Base-by-base conservation (phyloP, 2,113 vertebrate genomes). In the Pithys albifrons region DNA sequence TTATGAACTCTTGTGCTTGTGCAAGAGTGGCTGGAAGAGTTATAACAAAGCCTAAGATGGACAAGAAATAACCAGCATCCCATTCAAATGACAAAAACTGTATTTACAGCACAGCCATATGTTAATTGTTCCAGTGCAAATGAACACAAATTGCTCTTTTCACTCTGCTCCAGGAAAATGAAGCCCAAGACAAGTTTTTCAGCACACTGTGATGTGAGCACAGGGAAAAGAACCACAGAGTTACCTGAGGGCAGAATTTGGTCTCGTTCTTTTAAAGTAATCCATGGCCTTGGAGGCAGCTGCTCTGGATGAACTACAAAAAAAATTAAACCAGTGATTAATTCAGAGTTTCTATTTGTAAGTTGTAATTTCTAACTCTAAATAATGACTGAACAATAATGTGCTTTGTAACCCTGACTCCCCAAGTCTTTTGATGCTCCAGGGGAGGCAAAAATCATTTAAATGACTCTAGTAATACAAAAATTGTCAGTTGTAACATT, bases 211-310 rank as follows among this genome's bases (percentile, higher is more conserved):
- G 23, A 8, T 27, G 39, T 18, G 61, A 91, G 22, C 65, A 8
- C 2, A 64, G 67, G 49, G 61, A 25, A 55, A 94, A 88, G 78
- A 70, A 33, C 7, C 48, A 8, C 70, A 54, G 69, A 55, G 65
- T 89, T 98, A 99, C 99, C 99, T 98, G 99, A 98, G 95, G 99
- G 98, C 88, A 98, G 98, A 98, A 98, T 98, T 98, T 99, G 99
- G 98, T 99, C 99, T 98, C 99, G 97, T 98, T 99, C 99, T 97
- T 99, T 99, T 97, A 99, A 98, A 85, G 98, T 99, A 98, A 99
- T 98, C 99, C 99, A 99, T 52, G 99, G 99, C 98, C 99, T 99
- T 95, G 99, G 99, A 97, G 99, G 99, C 94, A 99, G 99, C 98
- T 99, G 99, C 98, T 99, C 99, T 88, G 99, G 99, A 96, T 99